Evolutionary conservation across 2,797 vertebrate species (phyloP).

Genomic region (Capromys pilorides): DNA sequence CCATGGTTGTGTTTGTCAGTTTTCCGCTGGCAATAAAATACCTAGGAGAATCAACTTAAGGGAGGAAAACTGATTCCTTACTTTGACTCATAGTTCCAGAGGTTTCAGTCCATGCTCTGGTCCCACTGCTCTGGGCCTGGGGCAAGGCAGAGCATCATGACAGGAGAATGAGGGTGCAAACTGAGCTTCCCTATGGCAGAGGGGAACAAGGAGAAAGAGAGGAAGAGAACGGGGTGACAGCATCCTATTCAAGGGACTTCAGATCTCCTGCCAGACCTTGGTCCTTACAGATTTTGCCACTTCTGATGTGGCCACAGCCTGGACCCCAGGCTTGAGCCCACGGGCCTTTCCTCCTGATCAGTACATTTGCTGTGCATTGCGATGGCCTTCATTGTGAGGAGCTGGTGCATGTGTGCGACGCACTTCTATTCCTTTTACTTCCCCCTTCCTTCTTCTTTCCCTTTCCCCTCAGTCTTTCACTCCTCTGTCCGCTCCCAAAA

Average conservation of each 20-base stretch:
- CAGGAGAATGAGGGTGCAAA: background rate
- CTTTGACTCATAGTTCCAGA: background rate
- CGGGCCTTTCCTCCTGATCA: background rate
- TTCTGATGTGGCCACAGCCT: no score
- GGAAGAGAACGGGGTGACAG: no score
- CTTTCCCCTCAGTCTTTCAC: background rate
- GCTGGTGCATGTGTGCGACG: no score
- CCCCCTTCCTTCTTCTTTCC: background rate
- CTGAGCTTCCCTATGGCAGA: no score
- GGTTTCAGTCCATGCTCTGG: background rate
- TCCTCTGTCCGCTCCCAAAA: background rate
- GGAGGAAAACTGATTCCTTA: background rate
- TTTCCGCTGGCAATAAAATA: background rate
- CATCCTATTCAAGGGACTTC: no score
- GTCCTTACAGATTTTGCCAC: background rate
- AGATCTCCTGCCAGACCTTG: background rate
- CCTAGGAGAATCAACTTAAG: background rate
- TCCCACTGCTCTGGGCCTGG: background rate
- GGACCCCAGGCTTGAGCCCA: background rate
- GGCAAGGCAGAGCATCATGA: background rate
- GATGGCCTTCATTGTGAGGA: background rate
- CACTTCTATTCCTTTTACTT: background rate
- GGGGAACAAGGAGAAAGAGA: background rate
- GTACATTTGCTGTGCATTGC: background rate
- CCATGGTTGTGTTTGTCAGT: background rate